Conservation (phyloP, 2,113 vertebrate genomes). For the Anoplopoma fimbria region DNA sequence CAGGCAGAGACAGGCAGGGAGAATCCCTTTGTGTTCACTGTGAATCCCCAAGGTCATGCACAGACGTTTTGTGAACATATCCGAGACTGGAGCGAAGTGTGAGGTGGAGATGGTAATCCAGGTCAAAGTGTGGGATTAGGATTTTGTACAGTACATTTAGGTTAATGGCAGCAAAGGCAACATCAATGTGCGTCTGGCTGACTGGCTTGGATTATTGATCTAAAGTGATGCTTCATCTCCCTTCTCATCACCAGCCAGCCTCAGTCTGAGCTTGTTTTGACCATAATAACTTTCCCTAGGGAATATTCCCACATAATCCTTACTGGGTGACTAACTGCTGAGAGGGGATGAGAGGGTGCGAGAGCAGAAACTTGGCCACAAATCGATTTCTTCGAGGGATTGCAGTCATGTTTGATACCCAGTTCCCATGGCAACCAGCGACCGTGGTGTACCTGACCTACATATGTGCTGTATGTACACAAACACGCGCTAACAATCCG, state of each 20-base stretch:
- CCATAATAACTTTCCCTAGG: neutral
- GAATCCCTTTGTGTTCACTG: constrained; percentile 65
- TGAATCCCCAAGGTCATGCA: constrained; percentile 65
- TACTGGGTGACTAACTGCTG: constrained; percentile 54
- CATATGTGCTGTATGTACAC: constrained; percentile 77
- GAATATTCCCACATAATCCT: constrained; percentile 44
- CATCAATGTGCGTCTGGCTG: neutral
- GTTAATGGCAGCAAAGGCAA: constrained; percentile 47
- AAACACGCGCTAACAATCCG: constrained; percentile 67
- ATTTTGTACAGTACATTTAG: constrained; percentile 22
- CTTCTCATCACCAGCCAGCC: constrained; percentile 4
- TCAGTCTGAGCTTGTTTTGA: constrained; percentile 12
- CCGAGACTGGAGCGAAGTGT: constrained; percentile 15
- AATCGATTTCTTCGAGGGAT: constrained; percentile 62
- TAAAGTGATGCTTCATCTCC: constrained; percentile 42
- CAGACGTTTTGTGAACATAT: constrained; percentile 20
- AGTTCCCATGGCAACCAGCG: constrained; percentile 80
- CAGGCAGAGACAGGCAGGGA: constrained; percentile 50
- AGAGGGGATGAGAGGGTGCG: constrained; percentile 55
- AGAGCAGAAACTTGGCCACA: constrained; percentile 33
- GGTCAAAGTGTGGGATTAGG: constrained; percentile 35
- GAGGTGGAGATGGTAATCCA: constrained; percentile 15
- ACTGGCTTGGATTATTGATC: constrained; percentile 71
- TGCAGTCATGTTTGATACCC: constrained; percentile 76
- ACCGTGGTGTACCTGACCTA: constrained; percentile 77